Percentiles rank a stretch among this genome's conserved stretches.
Evolutionary conservation across 2,888 invertebrate species (phyloP).

Genomic region (Eucriotettix oculatus): DNA sequence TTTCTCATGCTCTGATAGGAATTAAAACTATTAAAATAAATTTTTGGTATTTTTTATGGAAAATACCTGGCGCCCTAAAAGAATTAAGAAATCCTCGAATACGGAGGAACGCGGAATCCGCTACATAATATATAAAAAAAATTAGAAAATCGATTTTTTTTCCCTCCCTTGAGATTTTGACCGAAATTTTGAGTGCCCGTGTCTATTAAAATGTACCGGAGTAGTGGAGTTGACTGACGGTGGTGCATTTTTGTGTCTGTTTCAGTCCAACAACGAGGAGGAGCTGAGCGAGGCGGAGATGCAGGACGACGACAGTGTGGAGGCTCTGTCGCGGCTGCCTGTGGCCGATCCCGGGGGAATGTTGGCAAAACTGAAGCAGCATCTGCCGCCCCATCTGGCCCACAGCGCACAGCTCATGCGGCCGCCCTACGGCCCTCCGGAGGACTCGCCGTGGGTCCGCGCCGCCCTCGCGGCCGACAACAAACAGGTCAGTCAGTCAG

Average conservation of each 20-base stretch:
- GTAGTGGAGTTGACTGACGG: no score
- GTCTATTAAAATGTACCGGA: no score
- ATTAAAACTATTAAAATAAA: no score
- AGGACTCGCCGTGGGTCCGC: not conserved
- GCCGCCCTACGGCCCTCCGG: not conserved
- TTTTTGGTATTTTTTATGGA: no score
- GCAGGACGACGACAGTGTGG: constrained; percentile 34
- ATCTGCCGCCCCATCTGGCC: constrained; percentile 12
- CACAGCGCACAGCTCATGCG: not conserved
- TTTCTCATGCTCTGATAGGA: no score
- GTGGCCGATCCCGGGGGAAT: constrained; percentile 28
- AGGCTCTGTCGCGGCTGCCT: constrained; percentile 17
- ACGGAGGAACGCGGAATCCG: no score
- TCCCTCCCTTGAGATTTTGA: no score
- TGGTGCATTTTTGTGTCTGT: constrained; percentile 11
- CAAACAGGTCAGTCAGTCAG: not conserved
- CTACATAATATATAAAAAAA: no score
- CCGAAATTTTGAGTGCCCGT: no score
- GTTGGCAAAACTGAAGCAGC: constrained; percentile 23
- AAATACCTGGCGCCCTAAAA: no score
- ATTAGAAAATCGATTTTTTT: no score
- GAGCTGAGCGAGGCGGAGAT: constrained; percentile 34
- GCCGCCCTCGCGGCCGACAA: not conserved
- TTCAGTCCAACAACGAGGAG: constrained; percentile 40
- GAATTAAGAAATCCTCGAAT: no score